These are phyloP conservation scores for Eurois occulta DNA, from an alignment of 2,888 invertebrate species.

Conservation along the genomic window DNA sequence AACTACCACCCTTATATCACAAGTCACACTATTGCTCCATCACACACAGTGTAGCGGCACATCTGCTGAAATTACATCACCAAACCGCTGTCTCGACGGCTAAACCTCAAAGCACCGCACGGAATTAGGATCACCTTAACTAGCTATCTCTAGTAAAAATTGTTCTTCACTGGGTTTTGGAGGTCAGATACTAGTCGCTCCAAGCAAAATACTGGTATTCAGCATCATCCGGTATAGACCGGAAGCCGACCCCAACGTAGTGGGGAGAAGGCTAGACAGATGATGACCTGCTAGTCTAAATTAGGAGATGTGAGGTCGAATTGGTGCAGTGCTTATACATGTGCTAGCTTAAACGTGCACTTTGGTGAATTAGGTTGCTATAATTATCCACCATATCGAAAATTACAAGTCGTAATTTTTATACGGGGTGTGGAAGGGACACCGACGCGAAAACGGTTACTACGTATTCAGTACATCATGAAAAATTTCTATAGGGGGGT, in stretches of 20 bases:
- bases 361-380: not conserved
- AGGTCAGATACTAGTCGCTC: not conserved
- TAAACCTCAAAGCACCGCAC: not conserved
- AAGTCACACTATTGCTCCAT: constrained; percentile 26
- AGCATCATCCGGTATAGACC: not conserved
- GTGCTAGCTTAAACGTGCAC: not conserved
- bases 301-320: not conserved
- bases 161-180: not conserved
- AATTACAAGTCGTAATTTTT: no score
- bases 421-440: no score
- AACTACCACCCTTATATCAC: constrained; percentile 21
- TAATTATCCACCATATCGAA: not conserved
- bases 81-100: not conserved
- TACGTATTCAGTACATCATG: no score
- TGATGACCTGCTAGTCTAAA: not conserved
- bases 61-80: constrained; percentile 19
- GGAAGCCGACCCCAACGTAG: not conserved
- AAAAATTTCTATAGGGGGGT: no score
- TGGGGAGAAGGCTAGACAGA: not conserved
- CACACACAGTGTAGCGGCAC: constrained; percentile 30
- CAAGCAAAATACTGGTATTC: not conserved
- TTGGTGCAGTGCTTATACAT: not conserved
- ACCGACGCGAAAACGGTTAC: no score
- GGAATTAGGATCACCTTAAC: not conserved
- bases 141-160: not conserved